Base-by-base conservation (phyloP, 2,888 invertebrate species). In the Rhagonycha fulva region DNA sequence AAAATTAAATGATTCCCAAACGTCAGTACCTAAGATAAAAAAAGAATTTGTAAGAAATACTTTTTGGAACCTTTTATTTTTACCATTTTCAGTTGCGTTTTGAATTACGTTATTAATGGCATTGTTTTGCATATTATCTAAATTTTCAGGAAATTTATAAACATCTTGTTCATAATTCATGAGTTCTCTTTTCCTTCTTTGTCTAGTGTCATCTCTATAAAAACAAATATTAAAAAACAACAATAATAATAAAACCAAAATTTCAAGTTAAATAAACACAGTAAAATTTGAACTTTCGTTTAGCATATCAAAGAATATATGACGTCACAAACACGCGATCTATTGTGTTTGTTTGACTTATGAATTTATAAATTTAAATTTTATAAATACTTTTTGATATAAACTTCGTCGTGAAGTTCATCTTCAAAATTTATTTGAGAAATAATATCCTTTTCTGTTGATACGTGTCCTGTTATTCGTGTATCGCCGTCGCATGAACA, bases 351-450 rank as follows among this genome's bases (percentile, higher is more conserved):
- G 19, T 19, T 19, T 19, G 19, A 19, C 19, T 19, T 19, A 19
- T 19, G 19, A 19, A 19, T 19, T 19, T 19, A 19, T 2, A 19
- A 19, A 19, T 19, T 19, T 19, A 19, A 19, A 19, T 19, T 19
- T 19, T 19, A 19, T 4, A 68, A 75, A 67, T 75, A 80, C 83
- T 84, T 88, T 83, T 90, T 91, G 3, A 91, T 85, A 83, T 92
- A 93, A 71, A 96, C 93, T 85, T 90, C 90, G 87, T 96, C 96
- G 84, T 96, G 95, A 70, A 97, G 86, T 60, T 92, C 91, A 85
- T 96, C 94, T 87, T 97, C 96, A 85, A 97, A 96, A 24, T 90
- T 89, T 68, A 93, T 94, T 75, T 91, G 89, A 81, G 90, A 90
- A 80, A 90, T 90, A 75, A 89, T 91, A 81, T 93, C 93, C 80